Base-by-base conservation (phyloP, 1,140 invertebrate genomes). In the Zaprionus vittiger region DNA sequence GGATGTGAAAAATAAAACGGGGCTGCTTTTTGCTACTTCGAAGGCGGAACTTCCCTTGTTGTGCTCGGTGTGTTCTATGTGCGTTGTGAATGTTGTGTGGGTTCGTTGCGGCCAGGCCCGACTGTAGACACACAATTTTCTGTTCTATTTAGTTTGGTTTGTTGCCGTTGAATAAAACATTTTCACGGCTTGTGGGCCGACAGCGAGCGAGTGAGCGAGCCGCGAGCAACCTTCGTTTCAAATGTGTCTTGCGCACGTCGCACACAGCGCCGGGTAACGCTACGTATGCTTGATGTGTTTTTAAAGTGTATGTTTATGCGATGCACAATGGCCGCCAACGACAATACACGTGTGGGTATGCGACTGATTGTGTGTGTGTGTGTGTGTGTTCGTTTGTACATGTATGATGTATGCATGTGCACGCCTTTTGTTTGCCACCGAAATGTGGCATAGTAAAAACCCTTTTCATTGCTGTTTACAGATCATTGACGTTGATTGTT, bases 401-500 rank as follows among this genome's bases (percentile, higher is more conserved):
- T 70, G 85, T 82, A 72, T 85, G 85, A 89, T 84, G 59, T 85
- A 81, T 87, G 81, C 74, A 81, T 76, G 75, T 79, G 69, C 69
- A 89, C 85, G 81, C 84, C 85, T 89, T 79, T 72, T 76, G 72
- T 78, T 79, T 69, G 66, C 64, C 73, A 52, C 67, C 83, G 59
- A 79, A 87, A 64, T 70, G 72, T 63, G 57, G 38, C 44, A 56
- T 57, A 55, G 72, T 70, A 68, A 82, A 86, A 90, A 77, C 81
- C 85, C 81, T 85, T 89, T 90, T 85, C 81, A 90, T 86, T 91
- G 82, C 83, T 90, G 82, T 90, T 90, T 90, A 91, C 85, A 90
- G 85, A 90, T 90, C 85, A 90, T 91, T 90, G 85, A 90, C 86
- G 86, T 91, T 90, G 85, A 90, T 90, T 90, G 85, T 90, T 90